phyloP scores from a whole-genome alignment of 2,888 invertebrate species.

The Trilocha varians region DNA sequence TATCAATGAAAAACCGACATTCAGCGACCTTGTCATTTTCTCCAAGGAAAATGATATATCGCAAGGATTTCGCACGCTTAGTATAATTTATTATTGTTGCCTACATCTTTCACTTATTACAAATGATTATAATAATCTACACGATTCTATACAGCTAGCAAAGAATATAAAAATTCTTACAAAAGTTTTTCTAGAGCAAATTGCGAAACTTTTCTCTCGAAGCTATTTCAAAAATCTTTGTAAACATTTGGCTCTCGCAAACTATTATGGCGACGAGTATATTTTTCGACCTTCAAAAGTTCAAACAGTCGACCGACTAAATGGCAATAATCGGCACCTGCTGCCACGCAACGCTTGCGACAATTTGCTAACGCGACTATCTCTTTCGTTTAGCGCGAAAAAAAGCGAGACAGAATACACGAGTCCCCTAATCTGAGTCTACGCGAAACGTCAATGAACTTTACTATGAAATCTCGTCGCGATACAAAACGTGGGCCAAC shows the following conservation, averaged over 20 bases:
- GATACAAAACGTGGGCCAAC: constrained; percentile 38
- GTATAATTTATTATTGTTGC: neutral
- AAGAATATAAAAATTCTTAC: too few relatives aligned
- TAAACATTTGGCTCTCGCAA: neutral
- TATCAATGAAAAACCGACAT: neutral
- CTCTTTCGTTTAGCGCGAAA: constrained; percentile 25
- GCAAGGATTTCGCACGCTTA: neutral
- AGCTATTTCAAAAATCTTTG: neutral
- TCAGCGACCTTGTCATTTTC: neutral
- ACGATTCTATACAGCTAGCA: too few relatives aligned
- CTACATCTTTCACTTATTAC: neutral
- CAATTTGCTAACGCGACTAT: constrained; percentile 40
- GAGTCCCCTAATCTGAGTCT: constrained; percentile 38
- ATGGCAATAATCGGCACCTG: constrained; percentile 62
- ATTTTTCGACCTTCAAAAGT: constrained; percentile 69
- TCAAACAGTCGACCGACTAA: constrained; percentile 50
- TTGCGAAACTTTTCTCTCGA: neutral
- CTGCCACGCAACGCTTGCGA: constrained; percentile 50
- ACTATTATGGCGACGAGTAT: constrained; percentile 9
- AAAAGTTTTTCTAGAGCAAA: neutral
- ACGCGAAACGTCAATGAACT: constrained; percentile 65
- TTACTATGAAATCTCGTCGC: constrained; percentile 40
- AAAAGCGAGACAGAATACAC: constrained; percentile 21
- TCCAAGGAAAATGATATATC: neutral
- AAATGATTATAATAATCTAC: too few relatives aligned